Base-by-base conservation (phyloP, 2,888 invertebrate species). In the Plutella xylostella region DNA sequence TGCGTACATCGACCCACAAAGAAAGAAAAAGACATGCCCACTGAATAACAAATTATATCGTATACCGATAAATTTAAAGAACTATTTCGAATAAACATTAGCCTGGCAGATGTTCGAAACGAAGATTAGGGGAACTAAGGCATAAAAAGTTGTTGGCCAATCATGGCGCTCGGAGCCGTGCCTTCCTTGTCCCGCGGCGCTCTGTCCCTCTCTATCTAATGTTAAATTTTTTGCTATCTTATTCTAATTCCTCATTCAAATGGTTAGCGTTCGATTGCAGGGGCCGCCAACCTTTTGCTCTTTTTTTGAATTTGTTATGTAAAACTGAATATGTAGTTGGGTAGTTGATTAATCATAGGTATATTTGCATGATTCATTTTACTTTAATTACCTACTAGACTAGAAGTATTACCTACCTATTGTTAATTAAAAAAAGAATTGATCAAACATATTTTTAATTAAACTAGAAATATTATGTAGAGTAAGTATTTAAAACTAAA, bases 81-180 rank as follows among this genome's bases (percentile, higher is more conserved):
- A 70, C 72, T 65, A 72, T 77, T 78, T 79, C 73, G 72, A 68
- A 72, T 73, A 72, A 70, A 73, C 72, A 77, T 77, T 70, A 73
- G 60, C 63, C 65, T 55, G 67, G 78, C 82, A 82, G 80, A 80
- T 82, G 82, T 70, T 73, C 72, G 70, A 76, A 78, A 77, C 70
- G 65, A 78, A 82, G 79, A 82, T 83, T 83, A 82, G 83, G 83
- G 83, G 82, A 82, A 80, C 77, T 80, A 78, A 80, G 58, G 70
- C 74, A 82, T 82, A 82, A 83, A 83, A 83, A 80, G 68, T 68
- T 73, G 77, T 76, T 79, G 77, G 72, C 82, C 82, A 82, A 83
- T 82, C 56, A 65, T 62, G 58, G 55, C 50, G 55, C 61, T 55
- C 55, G 54, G 46, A 60, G 55, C 53, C 68, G 55, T 51, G 53